Evolutionary conservation across 1,140 invertebrate genomes (phyloP).

Genomic region (Procambarus virginalis): DNA sequence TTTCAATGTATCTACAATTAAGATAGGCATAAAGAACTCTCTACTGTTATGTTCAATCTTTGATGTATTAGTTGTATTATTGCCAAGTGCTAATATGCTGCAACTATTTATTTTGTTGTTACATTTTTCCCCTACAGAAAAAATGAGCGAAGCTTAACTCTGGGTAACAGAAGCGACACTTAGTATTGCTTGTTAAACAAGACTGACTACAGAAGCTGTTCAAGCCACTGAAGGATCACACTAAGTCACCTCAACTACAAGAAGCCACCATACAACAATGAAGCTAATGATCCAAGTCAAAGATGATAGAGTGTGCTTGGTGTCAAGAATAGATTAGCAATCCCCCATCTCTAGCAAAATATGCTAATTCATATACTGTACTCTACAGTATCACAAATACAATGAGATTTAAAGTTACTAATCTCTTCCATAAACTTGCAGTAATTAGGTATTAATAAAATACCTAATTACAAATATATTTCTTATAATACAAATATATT

Average conservation of each 20-base stretch:
- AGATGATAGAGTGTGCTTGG: neutral
- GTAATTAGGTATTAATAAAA: neutral
- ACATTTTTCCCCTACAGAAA: neutral
- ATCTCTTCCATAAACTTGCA: neutral
- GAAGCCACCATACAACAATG: constrained; percentile 15
- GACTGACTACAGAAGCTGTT: neutral
- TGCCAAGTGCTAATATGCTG: neutral
- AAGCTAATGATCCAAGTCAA: constrained; percentile 1
- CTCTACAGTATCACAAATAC: neutral
- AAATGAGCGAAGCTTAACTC: neutral
- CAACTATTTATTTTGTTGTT: neutral
- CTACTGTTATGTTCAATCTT: neutral
- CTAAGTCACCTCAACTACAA: constrained; percentile 3
- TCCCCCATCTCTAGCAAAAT: neutral
- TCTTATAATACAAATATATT: neutral
- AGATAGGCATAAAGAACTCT: neutral
- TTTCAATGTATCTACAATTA: neutral
- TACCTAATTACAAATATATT: no score
- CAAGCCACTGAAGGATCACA: neutral
- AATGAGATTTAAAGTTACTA: neutral
- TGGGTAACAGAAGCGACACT: neutral
- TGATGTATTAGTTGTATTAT: neutral
- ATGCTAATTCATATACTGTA: neutral
- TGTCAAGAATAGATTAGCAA: neutral
- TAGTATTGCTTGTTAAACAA: constrained; percentile 5